These are phyloP conservation scores for Cotesia typhae DNA, from an alignment of 1,140 invertebrate species.

Conservation along the genomic window DNA sequence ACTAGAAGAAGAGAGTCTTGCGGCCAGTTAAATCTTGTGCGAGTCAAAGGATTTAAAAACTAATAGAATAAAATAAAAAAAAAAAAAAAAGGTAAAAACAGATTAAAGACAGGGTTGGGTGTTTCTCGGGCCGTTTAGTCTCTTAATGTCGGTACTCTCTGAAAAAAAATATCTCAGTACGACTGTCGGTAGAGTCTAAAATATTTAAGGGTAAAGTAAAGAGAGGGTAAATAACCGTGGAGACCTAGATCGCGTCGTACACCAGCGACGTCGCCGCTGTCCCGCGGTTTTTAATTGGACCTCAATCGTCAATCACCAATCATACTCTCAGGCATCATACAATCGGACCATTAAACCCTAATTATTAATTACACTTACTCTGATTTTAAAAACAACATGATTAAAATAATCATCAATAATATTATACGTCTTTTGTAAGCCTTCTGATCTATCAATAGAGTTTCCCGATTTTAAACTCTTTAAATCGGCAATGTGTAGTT, in stretches of 20 bases:
- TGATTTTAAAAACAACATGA: not conserved
- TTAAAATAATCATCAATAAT: not conserved
- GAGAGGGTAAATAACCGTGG: constrained; percentile 40
- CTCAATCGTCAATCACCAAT: not conserved
- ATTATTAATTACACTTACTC: not conserved
- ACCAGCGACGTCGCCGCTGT: constrained; percentile 35
- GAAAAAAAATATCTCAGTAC: constrained; percentile 46
- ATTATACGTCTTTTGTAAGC: constrained; percentile 21
- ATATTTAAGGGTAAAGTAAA: constrained; percentile 31
- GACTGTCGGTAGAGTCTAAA: constrained; percentile 17
- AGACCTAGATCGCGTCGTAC: constrained; percentile 36
- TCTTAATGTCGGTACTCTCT: constrained; percentile 54
- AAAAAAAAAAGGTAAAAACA: not conserved
- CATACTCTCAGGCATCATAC: constrained; percentile 6
- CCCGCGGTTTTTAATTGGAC: not conserved
- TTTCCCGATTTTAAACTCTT: no score
- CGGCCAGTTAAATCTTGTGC: constrained; percentile 24
- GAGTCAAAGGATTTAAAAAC: constrained; percentile 6
- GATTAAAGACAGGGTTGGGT: constrained; percentile 46
- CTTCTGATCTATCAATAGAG: not conserved
- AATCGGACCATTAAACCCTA: constrained; percentile 1
- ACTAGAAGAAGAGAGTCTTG: constrained; percentile 4
- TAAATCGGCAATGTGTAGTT: no score
- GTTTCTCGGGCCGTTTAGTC: constrained; percentile 54
- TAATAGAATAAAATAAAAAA: no score